Percentiles rank a stretch among this genome's conserved stretches.
Conservation (phyloP, 1,140 invertebrate genomes). For the Drosophila guanche region DNA sequence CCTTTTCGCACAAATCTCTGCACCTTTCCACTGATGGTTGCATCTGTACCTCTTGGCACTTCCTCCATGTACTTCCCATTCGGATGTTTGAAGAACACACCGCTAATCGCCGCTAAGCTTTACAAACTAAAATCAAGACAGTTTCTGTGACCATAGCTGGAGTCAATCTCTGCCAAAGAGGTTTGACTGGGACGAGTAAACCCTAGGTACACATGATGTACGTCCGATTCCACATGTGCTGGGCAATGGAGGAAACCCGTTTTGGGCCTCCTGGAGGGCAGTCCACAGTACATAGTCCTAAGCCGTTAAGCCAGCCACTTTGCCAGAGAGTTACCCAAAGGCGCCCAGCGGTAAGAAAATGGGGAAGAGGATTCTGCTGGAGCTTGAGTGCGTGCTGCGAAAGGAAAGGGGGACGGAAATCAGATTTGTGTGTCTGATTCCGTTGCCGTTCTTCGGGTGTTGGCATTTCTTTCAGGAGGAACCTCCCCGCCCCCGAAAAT, state of each 20-base stretch:
- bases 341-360: not conserved
- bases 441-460: too few species aligned
- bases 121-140: too few species aligned
- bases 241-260: slow-evolving; percentile 10
- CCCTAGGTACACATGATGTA: too few species aligned
- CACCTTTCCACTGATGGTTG: not conserved
- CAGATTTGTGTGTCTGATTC: slow-evolving; percentile 67
- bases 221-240: too few species aligned
- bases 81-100: too few species aligned
- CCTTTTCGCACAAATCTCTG: not conserved
- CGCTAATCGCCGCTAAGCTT: too few species aligned
- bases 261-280: not conserved
- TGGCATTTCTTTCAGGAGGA: slow-evolving; percentile 39
- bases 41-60: slow-evolving; percentile 33
- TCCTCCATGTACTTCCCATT: too few species aligned
- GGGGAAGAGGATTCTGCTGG: slow-evolving; percentile 2
- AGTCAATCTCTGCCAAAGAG: too few species aligned
- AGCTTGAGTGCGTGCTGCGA: slow-evolving; percentile 11
- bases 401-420: slow-evolving; percentile 56
- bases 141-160: too few species aligned
- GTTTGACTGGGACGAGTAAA: too few species aligned
- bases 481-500: too few species aligned
- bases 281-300: slow-evolving; percentile 5
- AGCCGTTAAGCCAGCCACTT: slow-evolving; percentile 67
- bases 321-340: slow-evolving; percentile 25